These are phyloP conservation scores for Caenorhabditis doughertyi DNA, from an alignment of 2,888 invertebrate genomes.

Conservation along the genomic window DNA sequence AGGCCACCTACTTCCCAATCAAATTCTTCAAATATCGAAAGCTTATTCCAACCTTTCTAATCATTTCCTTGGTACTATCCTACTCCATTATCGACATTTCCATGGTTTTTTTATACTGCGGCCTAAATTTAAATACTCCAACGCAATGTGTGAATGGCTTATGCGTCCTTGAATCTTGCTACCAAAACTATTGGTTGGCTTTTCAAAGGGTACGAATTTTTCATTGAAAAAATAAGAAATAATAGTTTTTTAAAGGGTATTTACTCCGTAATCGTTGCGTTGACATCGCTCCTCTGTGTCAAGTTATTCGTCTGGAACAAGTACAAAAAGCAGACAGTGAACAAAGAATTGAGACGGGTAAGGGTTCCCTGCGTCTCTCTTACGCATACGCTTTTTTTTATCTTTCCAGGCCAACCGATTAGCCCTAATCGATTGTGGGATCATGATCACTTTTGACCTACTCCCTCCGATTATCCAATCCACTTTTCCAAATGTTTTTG, in stretches of 20 bases:
- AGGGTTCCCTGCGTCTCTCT: background rate
- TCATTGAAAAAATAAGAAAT: no score
- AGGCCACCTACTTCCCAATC: constrained; percentile 4
- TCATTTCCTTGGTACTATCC: background rate
- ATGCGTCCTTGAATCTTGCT: background rate
- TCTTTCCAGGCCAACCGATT: constrained; percentile 17
- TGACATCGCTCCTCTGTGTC: background rate
- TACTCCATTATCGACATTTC: background rate
- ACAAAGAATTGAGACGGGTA: background rate
- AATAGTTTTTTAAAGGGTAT: no score
- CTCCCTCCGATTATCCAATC: background rate
- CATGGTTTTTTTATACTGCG: background rate
- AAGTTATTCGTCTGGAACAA: background rate
- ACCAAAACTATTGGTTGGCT: constrained; percentile 2
- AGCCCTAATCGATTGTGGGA: background rate
- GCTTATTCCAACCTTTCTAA: background rate
- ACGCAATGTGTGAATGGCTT: background rate
- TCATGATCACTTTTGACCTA: constrained; percentile 7
- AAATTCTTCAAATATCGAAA: constrained; percentile 5
- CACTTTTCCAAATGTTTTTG: constrained; percentile 1
- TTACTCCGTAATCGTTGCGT: background rate
- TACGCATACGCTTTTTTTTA: background rate
- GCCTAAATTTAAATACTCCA: background rate
- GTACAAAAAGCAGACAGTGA: background rate
- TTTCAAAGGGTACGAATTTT: background rate